These are phyloP conservation scores for Etia nguti DNA, from an alignment of 2,113 vertebrate genomes.

Conservation along the genomic window DNA sequence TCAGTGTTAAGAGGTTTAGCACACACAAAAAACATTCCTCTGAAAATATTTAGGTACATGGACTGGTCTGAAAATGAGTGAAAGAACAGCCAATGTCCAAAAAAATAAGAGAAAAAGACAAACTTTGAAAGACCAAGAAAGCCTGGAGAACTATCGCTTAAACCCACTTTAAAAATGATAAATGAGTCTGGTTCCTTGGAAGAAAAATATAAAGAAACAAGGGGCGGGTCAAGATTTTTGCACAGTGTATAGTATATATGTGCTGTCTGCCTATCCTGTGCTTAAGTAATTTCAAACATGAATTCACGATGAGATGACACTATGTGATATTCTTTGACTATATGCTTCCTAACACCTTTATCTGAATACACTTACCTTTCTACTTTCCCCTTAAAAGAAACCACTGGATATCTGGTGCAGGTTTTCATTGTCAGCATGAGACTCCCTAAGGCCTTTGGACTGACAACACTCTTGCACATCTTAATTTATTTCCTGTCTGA, in stretches of 20 bases:
- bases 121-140: not conserved
- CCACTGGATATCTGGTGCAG: conserved; percentile 28
- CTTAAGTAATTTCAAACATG: not conserved
- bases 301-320: not conserved
- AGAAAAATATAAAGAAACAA: not conserved
- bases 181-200: not conserved
- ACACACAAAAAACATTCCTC: not conserved
- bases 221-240: not conserved
- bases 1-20: not conserved
- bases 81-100: not conserved
- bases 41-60: not conserved
- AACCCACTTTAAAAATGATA: not conserved
- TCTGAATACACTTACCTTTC: not conserved
- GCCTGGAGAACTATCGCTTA: not conserved
- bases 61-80: not conserved
- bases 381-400: conserved; percentile 15
- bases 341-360: not conserved
- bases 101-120: not conserved
- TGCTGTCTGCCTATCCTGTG: not conserved
- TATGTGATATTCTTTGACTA: not conserved
- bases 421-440: not conserved
- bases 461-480: conserved; percentile 13
- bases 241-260: not conserved
- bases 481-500: conserved; percentile 20
- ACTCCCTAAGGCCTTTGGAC: conserved; percentile 19